Base-by-base conservation (phyloP, 2,113 vertebrate genomes). In the Rhabdornis inornatus region DNA sequence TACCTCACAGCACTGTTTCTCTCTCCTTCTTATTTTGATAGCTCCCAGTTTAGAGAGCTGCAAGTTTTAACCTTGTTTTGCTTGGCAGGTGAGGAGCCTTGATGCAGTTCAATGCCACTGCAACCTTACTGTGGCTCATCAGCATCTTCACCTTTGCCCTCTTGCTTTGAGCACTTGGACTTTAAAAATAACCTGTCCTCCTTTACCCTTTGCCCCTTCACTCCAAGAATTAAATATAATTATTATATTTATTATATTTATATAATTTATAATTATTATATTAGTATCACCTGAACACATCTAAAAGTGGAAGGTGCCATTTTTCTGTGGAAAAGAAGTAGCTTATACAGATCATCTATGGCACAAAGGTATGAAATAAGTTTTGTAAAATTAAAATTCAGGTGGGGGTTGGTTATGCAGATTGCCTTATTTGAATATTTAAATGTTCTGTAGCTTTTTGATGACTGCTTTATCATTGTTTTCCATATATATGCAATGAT, bases 401-500 rank as follows among this genome's bases (percentile, higher is more conserved):
- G 49, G 81, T 87, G 60, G 88, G 77, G 27, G 27, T 30, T 52
- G 86, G 42, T 90, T 96, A 95, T 95, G 92, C 74, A 91, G 79
- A 95, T 97, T 94, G 77, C 84, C 69, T 91, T 86, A 94, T 94
- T 97, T 97, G 96, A 97, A 97, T 90, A 95, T 90, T 96, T 96
- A 97, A 97, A 97, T 90, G 61, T 90, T 94, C 89, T 90, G 77
- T 89, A 92, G 96, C 86, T 96, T 96, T 97, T 94, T 97, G 96
- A 96, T 97, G 96, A 95, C 75, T 97, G 88, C 97, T 97, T 96
- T 97, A 65, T 97, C 94, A 91, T 93, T 97, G 92, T 95, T 85
- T 95, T 95, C 86, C 91, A 71, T 90, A 93, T 89, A 95, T 83
- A 93, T 95, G 83, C 92, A 88, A 65, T 92, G 92, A 93, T 96